Evolutionary conservation across 2,797 vertebrate species (phyloP).

Genomic region (Cynodonichthys magdalenae): DNA sequence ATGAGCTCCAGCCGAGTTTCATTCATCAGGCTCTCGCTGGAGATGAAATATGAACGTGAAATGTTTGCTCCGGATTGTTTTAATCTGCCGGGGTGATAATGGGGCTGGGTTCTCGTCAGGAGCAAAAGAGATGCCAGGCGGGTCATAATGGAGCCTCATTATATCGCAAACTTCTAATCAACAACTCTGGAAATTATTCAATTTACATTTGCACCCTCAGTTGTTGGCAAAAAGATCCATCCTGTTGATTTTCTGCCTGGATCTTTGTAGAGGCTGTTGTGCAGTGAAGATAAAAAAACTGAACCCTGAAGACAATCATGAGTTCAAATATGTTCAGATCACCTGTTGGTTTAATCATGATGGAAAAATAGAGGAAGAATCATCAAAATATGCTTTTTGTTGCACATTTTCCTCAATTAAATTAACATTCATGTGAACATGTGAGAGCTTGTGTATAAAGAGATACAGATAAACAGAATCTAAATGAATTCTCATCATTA

Average conservation of each 20-base stretch:
- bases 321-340: too few species aligned
- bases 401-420: too few species aligned
- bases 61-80: slow-evolving; percentile 53
- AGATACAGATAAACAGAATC: too few species aligned
- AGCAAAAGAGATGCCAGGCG: slow-evolving; percentile 29
- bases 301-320: too few species aligned
- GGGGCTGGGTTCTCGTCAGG: slow-evolving; percentile 51
- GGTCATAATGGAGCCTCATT: slow-evolving; percentile 52
- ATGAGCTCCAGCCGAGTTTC: slow-evolving; percentile 17
- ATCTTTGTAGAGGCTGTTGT: slow-evolving; percentile 15
- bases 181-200: slow-evolving; percentile 50
- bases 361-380: too few species aligned
- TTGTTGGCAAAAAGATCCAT: slow-evolving; percentile 25
- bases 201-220: slow-evolving; percentile 42
- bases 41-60: slow-evolving; percentile 44
- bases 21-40: slow-evolving; percentile 21
- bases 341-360: too few species aligned
- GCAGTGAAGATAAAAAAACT: too few species aligned
- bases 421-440: too few species aligned
- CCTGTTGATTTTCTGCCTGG: slow-evolving; percentile 16
- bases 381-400: too few species aligned
- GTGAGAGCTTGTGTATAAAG: too few species aligned
- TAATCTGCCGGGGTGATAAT: slow-evolving; percentile 55
- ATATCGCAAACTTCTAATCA: slow-evolving; percentile 46
- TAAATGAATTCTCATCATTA: too few species aligned